Conservation (phyloP, 2,888 invertebrate species). For the Himalopsyche tibetana region DNA sequence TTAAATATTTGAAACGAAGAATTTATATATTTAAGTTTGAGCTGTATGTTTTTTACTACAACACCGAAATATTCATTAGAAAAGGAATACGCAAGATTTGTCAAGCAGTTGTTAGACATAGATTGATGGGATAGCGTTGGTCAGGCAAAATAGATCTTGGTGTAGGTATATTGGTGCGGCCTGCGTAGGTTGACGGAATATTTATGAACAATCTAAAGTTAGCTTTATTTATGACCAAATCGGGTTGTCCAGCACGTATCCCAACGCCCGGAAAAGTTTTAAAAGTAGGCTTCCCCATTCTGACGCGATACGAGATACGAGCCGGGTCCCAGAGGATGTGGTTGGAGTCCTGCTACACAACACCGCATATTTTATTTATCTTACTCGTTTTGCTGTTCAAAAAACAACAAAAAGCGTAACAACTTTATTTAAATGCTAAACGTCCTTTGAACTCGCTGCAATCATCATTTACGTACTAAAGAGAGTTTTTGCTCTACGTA, state of each 20-base stretch:
- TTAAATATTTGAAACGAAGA: no score
- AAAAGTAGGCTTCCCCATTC: constrained; percentile 22
- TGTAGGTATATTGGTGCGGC: constrained; percentile 2
- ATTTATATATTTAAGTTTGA: no score
- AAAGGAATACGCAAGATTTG: background rate
- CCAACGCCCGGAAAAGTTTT: constrained; percentile 26
- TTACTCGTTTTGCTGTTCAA: constrained; percentile 29
- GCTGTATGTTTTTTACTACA: no score
- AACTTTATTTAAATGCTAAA: constrained; percentile 36
- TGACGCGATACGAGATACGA: constrained; percentile 31
- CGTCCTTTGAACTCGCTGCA: background rate
- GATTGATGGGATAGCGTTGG: background rate
- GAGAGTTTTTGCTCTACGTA: background rate
- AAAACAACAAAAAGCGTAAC: constrained; percentile 29
- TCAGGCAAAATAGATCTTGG: background rate
- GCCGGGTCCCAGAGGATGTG: constrained; percentile 24
- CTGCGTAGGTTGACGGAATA: constrained; percentile 19
- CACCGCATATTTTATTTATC: constrained; percentile 45
- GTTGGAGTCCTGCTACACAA: constrained; percentile 85
- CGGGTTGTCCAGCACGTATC: constrained; percentile 36
- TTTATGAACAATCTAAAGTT: constrained; percentile 43
- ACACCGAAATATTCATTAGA: no score
- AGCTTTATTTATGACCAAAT: constrained; percentile 42
- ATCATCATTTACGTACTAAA: constrained; percentile 7
- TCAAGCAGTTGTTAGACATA: constrained; percentile 21